phyloP scores from a whole-genome alignment of 1,140 invertebrate genomes.

The Bombus balteatus region DNA sequence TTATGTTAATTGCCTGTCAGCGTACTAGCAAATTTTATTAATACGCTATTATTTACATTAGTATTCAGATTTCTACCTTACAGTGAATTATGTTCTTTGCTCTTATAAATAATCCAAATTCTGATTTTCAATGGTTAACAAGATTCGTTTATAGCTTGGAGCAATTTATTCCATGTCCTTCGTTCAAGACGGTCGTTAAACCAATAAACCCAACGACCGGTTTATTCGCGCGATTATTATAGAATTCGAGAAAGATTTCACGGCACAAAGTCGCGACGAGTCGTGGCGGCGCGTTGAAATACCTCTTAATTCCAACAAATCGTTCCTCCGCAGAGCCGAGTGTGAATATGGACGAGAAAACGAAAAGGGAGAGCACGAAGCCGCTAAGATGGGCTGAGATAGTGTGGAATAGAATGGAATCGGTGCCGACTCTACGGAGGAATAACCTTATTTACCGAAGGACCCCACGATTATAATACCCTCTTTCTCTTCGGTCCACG shows the following conservation, averaged over 20 bases:
- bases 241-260: slow-evolving; percentile 26
- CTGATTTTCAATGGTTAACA: background rate
- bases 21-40: background rate
- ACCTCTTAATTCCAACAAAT: slow-evolving; percentile 55
- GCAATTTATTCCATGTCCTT: background rate
- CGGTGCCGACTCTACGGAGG: slow-evolving; percentile 37
- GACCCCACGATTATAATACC: slow-evolving; percentile 35
- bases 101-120: background rate
- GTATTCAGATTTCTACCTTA: too few relatives aligned
- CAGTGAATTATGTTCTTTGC: too few relatives aligned
- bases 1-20: background rate
- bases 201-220: background rate
- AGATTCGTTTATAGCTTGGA: background rate
- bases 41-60: background rate
- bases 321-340: slow-evolving; percentile 25
- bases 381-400: slow-evolving; percentile 42
- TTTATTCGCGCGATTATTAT: slow-evolving; percentile 24
- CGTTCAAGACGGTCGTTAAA: background rate
- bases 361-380: slow-evolving; percentile 31
- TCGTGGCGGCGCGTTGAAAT: slow-evolving; percentile 24
- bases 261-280: slow-evolving; percentile 9
- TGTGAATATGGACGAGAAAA: slow-evolving; percentile 51
- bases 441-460: slow-evolving; percentile 61
- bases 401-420: slow-evolving; percentile 37
- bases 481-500: background rate